Evolutionary conservation across 2,888 invertebrate species (phyloP).

Genomic region (Eudasyphora cyanicolor): DNA sequence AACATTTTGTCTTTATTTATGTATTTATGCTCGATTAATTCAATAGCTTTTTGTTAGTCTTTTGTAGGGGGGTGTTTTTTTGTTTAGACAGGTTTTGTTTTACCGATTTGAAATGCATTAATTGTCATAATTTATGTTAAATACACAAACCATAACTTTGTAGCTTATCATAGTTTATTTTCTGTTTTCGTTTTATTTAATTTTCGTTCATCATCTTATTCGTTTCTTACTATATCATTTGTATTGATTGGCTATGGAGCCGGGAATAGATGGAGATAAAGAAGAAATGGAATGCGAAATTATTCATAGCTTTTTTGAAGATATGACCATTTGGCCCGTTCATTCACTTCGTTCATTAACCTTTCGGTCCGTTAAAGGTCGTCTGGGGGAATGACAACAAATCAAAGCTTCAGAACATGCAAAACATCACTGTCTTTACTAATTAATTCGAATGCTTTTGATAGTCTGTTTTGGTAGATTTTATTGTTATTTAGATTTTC

Average conservation of each 20-base stretch:
- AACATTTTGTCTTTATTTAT: neutral
- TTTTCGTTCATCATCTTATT: too few species aligned
- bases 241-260: too few species aligned
- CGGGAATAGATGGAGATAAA: neutral
- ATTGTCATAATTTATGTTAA: conserved; percentile 29
- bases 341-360: conserved; percentile 24
- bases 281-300: neutral
- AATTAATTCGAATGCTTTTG: neutral
- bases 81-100: neutral
- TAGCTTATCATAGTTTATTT: too few species aligned
- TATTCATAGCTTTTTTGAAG: neutral
- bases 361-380: conserved; percentile 40
- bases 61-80: neutral
- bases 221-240: too few species aligned
- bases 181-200: neutral
- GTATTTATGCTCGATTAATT: neutral
- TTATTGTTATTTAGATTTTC: conserved; percentile 7
- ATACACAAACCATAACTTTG: neutral
- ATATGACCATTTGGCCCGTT: neutral
- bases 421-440: conserved; percentile 28
- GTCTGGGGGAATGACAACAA: conserved; percentile 15
- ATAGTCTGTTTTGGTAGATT: neutral
- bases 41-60: neutral
- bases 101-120: conserved; percentile 2
- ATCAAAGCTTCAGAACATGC: neutral